phyloP scores from a whole-genome alignment of 2,113 vertebrate species.

The Pseudonaja textilis region DNA sequence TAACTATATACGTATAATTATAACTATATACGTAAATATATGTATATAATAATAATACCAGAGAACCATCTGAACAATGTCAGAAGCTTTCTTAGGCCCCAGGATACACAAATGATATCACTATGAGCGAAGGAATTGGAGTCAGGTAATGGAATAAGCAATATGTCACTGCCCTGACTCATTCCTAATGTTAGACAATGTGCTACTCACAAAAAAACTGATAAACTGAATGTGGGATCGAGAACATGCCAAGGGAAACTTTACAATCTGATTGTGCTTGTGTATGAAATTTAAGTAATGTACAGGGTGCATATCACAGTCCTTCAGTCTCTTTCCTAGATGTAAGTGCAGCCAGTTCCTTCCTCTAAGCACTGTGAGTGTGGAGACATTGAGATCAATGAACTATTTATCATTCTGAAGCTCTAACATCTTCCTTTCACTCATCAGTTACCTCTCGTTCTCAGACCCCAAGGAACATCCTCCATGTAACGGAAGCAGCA shows the following conservation, averaged over 20 bases:
- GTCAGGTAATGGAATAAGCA: slow-evolving; percentile 36
- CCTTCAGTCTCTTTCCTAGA: neutral
- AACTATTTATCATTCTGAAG: neutral
- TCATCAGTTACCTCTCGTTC: neutral
- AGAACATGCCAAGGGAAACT: slow-evolving; percentile 4
- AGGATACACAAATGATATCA: slow-evolving; percentile 41
- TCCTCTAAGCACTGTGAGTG: neutral
- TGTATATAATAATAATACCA: neutral
- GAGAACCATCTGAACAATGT: neutral
- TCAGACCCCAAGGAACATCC: neutral
- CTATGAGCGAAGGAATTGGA: slow-evolving; percentile 40
- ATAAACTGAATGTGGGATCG: slow-evolving; percentile 19
- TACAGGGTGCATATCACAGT: neutral
- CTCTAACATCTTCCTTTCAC: neutral
- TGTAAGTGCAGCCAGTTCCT: neutral
- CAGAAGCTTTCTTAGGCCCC: slow-evolving; percentile 16
- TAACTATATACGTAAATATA: too few relatives aligned
- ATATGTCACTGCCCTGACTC: slow-evolving; percentile 17
- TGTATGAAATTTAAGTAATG: slow-evolving; percentile 12
- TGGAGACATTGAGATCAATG: neutral
- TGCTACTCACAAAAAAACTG: slow-evolving; percentile 26
- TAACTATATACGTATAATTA: too few relatives aligned
- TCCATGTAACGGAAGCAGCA: too few relatives aligned
- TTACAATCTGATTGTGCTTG: neutral
- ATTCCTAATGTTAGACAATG: slow-evolving; percentile 26